Evolutionary conservation across 2,113 vertebrate species (phyloP).

Genomic region (Tursiops truncatus): DNA sequence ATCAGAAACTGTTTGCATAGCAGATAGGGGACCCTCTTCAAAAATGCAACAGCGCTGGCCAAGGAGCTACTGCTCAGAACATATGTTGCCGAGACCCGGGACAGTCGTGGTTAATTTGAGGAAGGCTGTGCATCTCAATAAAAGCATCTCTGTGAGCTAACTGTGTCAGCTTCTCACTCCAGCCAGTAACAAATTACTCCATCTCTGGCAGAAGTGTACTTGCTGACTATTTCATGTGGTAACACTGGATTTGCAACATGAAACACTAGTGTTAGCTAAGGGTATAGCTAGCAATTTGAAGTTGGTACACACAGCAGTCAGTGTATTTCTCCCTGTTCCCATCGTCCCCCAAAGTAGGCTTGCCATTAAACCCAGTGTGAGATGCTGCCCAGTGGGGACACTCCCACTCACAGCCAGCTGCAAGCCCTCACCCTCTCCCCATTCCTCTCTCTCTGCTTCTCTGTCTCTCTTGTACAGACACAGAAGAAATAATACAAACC

Average conservation of each 20-base stretch:
- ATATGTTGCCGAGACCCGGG: not conserved
- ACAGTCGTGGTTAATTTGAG: constrained; percentile 17
- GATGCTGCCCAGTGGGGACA: not conserved
- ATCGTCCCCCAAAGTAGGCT: constrained; percentile 38
- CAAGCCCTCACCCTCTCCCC: not conserved
- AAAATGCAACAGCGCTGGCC: not conserved
- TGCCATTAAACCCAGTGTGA: constrained; percentile 59
- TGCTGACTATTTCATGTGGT: constrained; percentile 62
- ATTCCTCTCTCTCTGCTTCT: not conserved
- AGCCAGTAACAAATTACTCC: constrained; percentile 69
- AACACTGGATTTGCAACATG: constrained; percentile 64
- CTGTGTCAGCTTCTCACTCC: constrained; percentile 61
- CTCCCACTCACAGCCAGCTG: not conserved
- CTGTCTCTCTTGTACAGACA: not conserved
- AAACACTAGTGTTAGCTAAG: constrained; percentile 70
- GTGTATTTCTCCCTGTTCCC: constrained; percentile 51
- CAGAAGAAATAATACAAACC: constrained; percentile 10
- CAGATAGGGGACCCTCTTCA: not conserved
- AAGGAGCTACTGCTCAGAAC: not conserved
- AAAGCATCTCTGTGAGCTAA: constrained; percentile 30
- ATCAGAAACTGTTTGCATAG: not conserved
- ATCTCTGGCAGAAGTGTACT: constrained; percentile 50
- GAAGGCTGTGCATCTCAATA: not conserved
- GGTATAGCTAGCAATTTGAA: constrained; percentile 73
- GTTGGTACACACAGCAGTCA: constrained; percentile 58